Evolutionary conservation across 1,140 invertebrate genomes (phyloP).

Genomic region (Trypoxylus dichotomus): DNA sequence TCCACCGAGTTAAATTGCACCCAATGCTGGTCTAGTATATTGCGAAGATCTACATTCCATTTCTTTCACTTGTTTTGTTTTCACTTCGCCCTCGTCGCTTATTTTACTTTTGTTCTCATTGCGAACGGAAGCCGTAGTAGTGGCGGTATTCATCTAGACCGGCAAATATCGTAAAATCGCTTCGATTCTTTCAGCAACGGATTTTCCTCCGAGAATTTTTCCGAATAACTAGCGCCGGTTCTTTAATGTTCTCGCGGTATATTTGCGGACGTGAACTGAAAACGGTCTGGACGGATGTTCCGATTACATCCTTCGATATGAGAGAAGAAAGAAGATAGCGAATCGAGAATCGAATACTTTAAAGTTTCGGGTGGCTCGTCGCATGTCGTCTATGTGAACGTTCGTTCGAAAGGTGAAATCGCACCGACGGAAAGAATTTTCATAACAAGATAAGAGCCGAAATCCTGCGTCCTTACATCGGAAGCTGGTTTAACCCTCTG

Average conservation of each 20-base stretch:
- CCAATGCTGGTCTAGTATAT: background rate
- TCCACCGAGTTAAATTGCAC: background rate
- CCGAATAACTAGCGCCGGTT: background rate
- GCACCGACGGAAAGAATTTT: background rate
- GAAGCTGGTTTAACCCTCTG: background rate
- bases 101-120: background rate
- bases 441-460: background rate
- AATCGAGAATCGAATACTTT: background rate
- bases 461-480: background rate
- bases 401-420: background rate
- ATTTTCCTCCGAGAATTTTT: background rate
- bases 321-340: background rate
- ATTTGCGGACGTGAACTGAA: background rate
- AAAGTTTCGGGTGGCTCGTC: background rate
- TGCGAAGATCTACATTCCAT: background rate
- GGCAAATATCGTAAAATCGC: conserved; percentile 1
- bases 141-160: background rate
- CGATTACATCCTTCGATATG: background rate
- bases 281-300: background rate
- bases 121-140: background rate
- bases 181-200: background rate
- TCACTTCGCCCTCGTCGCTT: background rate
- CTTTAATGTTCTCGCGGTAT: background rate
- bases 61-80: background rate
- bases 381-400: background rate